phyloP scores from a whole-genome alignment of 2,113 vertebrate species.

The Phalacrocorax brasilianus region DNA sequence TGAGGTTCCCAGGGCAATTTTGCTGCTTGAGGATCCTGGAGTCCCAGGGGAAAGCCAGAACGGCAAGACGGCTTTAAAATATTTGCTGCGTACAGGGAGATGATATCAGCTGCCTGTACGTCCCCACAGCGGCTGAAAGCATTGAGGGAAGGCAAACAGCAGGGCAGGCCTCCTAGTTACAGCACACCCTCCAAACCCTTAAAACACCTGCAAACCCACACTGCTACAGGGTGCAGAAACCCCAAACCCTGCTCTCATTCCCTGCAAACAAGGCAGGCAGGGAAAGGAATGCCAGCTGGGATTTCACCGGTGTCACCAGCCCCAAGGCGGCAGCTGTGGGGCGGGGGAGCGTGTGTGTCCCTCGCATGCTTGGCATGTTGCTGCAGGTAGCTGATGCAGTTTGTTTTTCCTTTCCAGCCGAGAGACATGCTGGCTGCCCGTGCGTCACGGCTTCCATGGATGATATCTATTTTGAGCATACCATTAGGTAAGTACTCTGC shows the following conservation, averaged over 20 bases:
- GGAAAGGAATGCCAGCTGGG: fast-evolving
- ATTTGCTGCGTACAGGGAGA: fast-evolving
- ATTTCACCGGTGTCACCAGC: neutral
- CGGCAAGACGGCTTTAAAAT: fast-evolving
- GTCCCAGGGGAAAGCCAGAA: neutral
- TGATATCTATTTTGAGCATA: constrained; percentile 94
- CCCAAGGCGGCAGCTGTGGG: neutral
- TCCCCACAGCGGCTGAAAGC: neutral
- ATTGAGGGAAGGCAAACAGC: neutral
- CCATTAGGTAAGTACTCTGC: constrained; percentile 82
- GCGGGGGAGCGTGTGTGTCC: neutral
- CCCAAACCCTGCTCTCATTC: neutral
- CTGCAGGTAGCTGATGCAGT: neutral
- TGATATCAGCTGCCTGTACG: neutral
- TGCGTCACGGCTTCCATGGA: constrained; percentile 96
- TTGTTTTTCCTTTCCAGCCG: constrained; percentile 76
- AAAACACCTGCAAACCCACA: neutral
- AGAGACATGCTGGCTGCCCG: constrained; percentile 88
- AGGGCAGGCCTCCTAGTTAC: neutral
- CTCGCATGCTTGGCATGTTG: fast-evolving
- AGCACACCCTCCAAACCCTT: neutral
- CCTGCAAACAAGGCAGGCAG: fast-evolving
- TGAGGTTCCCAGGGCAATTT: neutral
- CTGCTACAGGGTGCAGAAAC: neutral
- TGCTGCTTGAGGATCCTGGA: neutral